Evolutionary conservation across 2,888 invertebrate species (phyloP).

Genomic region (Dysmachus trigonus): DNA sequence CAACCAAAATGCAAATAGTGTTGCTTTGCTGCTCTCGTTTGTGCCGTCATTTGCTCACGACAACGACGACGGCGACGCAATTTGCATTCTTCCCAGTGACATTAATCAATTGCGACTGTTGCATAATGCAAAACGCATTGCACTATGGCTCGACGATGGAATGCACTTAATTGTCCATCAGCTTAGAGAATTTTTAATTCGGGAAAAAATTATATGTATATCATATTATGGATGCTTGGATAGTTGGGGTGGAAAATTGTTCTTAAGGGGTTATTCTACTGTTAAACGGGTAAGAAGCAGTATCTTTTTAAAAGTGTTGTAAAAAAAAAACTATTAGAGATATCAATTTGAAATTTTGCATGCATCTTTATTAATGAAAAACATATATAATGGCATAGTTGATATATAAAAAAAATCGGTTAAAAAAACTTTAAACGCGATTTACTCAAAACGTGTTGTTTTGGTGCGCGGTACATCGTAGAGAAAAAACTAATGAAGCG

Average conservation of each 20-base stretch:
- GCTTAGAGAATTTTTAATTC: not conserved
- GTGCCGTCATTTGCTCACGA: not conserved
- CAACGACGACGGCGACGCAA: not conserved
- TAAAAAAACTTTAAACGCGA: too few species aligned
- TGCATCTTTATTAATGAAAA: too few species aligned
- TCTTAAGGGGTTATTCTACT: not conserved
- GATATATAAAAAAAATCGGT: too few species aligned
- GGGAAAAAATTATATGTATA: not conserved
- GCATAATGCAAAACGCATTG: slow-evolving; percentile 4
- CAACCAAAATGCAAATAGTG: slow-evolving; percentile 13
- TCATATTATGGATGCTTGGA: not conserved
- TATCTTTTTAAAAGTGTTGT: too few species aligned
- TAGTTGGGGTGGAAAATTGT: not conserved
- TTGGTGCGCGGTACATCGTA: too few species aligned
- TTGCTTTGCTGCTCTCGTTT: slow-evolving; percentile 5
- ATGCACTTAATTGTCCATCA: not conserved
- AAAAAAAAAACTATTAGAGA: too few species aligned
- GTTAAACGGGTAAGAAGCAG: too few species aligned
- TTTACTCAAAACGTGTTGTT: too few species aligned
- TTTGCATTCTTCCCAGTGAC: slow-evolving; percentile 8
- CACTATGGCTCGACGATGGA: not conserved
- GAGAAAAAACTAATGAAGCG: too few species aligned
- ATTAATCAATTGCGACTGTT: slow-evolving; percentile 12
- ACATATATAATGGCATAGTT: too few species aligned
- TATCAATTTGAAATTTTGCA: too few species aligned